phyloP scores from a whole-genome alignment of 2,113 vertebrate genomes.

The Coregonus clupeaformis region DNA sequence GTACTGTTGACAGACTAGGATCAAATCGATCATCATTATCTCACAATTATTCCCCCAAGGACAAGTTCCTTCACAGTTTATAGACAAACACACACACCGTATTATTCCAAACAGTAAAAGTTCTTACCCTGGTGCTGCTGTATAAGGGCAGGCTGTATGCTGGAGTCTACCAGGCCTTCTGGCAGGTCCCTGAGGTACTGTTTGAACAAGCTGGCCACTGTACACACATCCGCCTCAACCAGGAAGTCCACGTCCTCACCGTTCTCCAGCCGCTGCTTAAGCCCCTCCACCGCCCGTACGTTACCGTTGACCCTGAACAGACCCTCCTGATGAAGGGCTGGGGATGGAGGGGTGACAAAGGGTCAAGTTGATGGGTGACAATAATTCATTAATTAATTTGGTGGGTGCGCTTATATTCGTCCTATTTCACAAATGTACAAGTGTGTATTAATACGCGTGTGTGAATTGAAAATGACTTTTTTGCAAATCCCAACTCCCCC shows the following conservation, averaged over 20 bases:
- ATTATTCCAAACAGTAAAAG: neutral
- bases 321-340: conserved; percentile 89
- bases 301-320: conserved; percentile 91
- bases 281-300: conserved; percentile 79
- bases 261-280: conserved; percentile 79
- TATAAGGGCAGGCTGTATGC: conserved; percentile 76
- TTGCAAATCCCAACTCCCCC: no score
- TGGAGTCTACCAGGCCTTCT: conserved; percentile 76
- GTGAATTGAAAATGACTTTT: no score
- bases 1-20: no score
- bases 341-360: conserved; percentile 10
- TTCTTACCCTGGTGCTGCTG: conserved; percentile 81
- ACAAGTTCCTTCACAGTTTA: neutral
- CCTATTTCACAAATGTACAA: neutral
- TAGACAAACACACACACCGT: neutral
- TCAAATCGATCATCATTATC: no score
- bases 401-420: no score
- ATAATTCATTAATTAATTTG: no score
- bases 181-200: conserved; percentile 88
- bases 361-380: no score
- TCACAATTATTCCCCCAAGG: neutral
- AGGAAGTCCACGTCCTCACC: conserved; percentile 75
- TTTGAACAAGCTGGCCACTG: conserved; percentile 89
- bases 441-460: neutral
- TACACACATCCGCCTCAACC: conserved; percentile 74